Evolutionary conservation across 2,797 vertebrate species (phyloP), one percentile per base, ranked within the genome.

Genomic region (Epinephelus coioides): DNA sequence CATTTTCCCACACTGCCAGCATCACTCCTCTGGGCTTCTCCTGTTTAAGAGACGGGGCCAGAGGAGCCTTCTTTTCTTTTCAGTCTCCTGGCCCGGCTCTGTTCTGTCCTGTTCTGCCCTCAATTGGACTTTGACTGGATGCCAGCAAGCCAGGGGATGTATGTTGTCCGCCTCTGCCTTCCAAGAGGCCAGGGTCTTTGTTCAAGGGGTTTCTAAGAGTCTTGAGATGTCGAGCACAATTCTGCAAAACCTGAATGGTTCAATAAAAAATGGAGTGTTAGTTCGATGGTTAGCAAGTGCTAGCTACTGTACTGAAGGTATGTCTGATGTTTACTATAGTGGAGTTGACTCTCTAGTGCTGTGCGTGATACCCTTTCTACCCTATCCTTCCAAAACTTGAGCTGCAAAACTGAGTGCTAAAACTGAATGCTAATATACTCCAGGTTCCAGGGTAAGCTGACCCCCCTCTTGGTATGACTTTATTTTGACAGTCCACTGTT

Each of bases 1-100:
- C 91, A 95, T 95, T 96, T 96, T 96, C 95, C 95, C 96, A 96
- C 96, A 95, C 94, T 95, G 93, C 93, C 94, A 95, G 92, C 92
- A 92, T 94, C 93, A 93, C 94, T 94, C 88, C 79, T 92, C 88
- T 91, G 90, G 92, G 91, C 92, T 94, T 89, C 90, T 95, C 90
- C 92, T 91, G 82, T 91, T 91, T 84, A 88, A 87, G 91, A 91
- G 88, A 84, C 13, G 25, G 79, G 86, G 89, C 92, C 90, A 92
- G 92, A 90, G 83, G 88, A 93, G 87, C 81, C 82, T 78, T 93
- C 88, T 90, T 93, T 95, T 94, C 90, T 92, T 91, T 91, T 88
- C 83, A 87, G 82, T 76, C 90, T 89, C 84, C 91, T 90, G 90
- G 91, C 88, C 90, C 18, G 80, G 85, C 89, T 93, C 91, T 91